These are phyloP conservation scores for Temnopleurus reevesii DNA, from an alignment of 53 echinoderm and acorn worm genomes.

Conservation along the genomic window DNA sequence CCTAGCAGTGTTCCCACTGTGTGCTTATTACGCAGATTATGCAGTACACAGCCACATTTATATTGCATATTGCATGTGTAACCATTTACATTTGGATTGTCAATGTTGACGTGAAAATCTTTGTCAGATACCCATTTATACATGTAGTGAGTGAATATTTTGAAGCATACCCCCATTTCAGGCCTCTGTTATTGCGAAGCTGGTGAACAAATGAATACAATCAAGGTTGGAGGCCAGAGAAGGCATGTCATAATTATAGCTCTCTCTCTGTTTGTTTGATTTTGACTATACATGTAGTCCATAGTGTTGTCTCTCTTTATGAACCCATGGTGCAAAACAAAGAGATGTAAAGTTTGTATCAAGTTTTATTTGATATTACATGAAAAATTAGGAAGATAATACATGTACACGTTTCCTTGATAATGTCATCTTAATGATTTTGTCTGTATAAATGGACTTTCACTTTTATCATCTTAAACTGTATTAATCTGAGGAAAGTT, in stretches of 20 bases:
- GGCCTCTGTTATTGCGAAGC: conserved; percentile 39
- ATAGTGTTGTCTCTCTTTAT: too few relatives aligned
- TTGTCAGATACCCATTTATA: background rate
- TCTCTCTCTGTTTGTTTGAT: too few relatives aligned
- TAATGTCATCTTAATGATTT: too few relatives aligned
- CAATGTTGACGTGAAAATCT: background rate
- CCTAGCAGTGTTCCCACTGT: background rate
- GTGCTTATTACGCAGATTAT: background rate
- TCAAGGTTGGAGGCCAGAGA: conserved; percentile 19
- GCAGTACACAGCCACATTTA: background rate
- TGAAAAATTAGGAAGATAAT: background rate
- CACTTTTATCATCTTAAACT: too few relatives aligned
- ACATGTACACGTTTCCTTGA: too few relatives aligned
- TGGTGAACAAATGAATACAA: conserved; percentile 30
- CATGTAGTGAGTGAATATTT: background rate
- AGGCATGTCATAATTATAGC: conserved; percentile 18
- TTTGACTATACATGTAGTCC: background rate
- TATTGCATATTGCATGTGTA: background rate
- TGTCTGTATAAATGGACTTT: too few relatives aligned
- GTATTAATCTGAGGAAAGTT: background rate
- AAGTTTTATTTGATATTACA: too few relatives aligned
- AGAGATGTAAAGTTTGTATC: too few relatives aligned
- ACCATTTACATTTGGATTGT: background rate
- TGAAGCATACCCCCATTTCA: background rate
- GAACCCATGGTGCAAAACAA: too few relatives aligned